A percentile compares a stretch with the other conserved stretches of the same genome.
Conservation (phyloP, 2,113 vertebrate species). For the Progne subis region DNA sequence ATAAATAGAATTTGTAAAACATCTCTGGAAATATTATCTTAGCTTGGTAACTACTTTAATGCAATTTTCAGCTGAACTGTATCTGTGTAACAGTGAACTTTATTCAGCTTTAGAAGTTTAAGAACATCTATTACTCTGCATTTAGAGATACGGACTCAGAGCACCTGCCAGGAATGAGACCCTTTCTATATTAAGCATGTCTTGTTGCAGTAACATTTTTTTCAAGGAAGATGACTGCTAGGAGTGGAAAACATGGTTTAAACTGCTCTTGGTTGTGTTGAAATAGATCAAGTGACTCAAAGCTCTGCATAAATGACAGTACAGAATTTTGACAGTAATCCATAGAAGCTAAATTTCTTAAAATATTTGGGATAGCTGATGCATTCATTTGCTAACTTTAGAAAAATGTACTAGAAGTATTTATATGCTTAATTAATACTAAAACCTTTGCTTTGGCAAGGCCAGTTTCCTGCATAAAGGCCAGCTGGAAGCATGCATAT, state of each 20-base stretch:
- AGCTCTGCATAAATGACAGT: neutral
- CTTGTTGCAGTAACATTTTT: neutral
- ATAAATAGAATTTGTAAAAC: neutral
- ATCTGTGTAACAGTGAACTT: neutral
- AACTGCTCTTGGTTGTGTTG: neutral
- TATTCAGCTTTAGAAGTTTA: neutral
- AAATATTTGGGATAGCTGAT: neutral
- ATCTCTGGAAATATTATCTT: neutral
- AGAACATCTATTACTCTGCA: neutral
- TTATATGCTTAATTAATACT: neutral
- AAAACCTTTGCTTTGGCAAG: neutral
- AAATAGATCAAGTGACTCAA: conserved; percentile 39
- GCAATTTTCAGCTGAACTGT: neutral
- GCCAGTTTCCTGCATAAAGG: neutral
- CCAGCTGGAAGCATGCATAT: neutral
- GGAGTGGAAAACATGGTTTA: neutral
- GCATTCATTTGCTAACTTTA: neutral
- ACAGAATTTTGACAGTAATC: neutral
- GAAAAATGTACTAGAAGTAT: neutral
- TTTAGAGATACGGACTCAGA: neutral
- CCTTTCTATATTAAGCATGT: neutral
- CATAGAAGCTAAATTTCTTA: neutral
- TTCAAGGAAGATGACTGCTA: neutral
- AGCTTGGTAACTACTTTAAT: neutral
- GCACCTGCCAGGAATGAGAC: neutral